Percentiles rank a stretch among this genome's conserved stretches.
phyloP scores from a whole-genome alignment of 2,113 vertebrate genomes.

The Sisor rabdophorus region DNA sequence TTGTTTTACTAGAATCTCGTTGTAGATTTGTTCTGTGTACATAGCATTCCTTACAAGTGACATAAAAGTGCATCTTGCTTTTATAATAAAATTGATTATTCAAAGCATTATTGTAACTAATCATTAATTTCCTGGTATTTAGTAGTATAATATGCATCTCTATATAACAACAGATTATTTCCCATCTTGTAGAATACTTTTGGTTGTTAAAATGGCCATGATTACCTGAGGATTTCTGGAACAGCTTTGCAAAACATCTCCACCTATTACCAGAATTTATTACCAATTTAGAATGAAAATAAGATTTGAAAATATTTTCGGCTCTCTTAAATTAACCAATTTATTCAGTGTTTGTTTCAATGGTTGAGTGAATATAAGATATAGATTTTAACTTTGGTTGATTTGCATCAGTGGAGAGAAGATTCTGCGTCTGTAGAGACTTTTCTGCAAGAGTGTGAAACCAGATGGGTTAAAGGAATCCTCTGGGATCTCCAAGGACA shows the following conservation, averaged over 20 bases:
- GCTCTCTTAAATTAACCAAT: background rate
- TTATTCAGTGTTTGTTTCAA: background rate
- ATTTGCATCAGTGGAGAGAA: background rate
- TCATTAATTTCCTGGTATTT: conserved; percentile 24
- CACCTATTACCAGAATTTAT: too few species aligned
- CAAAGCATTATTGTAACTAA: conserved; percentile 39
- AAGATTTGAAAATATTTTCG: conserved; percentile 30
- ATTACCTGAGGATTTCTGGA: conserved; percentile 47
- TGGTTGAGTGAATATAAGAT: background rate
- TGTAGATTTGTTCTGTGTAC: conserved; percentile 27
- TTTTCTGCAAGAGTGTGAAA: background rate
- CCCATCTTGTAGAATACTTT: conserved; percentile 1
- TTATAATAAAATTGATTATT: conserved; percentile 13
- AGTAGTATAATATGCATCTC: background rate
- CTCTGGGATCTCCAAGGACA: background rate
- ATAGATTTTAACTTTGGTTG: conserved; percentile 41
- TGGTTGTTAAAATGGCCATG: conserved; percentile 11
- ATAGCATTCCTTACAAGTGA: conserved; percentile 41
- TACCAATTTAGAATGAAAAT: background rate
- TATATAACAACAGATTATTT: conserved; percentile 18
- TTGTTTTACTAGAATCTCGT: background rate
- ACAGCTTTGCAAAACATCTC: conserved; percentile 20
- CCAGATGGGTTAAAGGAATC: background rate
- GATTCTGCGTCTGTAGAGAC: conserved; percentile 4
- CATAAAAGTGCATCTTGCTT: background rate